Base-by-base conservation (phyloP, 2,888 invertebrate species). In the Calliopum simillimum region DNA sequence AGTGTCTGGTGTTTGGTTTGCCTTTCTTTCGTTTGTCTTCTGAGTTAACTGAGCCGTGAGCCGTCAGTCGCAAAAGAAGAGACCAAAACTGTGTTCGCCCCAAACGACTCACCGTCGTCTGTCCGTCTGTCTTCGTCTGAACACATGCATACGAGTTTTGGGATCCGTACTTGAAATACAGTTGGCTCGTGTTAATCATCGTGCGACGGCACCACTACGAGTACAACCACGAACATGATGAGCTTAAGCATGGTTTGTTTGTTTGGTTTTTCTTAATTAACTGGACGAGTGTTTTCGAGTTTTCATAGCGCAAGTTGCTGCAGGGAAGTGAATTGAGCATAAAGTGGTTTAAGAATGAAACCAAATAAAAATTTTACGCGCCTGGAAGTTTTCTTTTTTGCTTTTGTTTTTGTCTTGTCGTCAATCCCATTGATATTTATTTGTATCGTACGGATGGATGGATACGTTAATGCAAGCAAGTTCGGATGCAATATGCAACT, bases 351-450 rank as follows among this genome's bases (percentile, higher is more conserved):
- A 33, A 51, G 53, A 64, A 64, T 64, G 64, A 33, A 64, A 44
- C 53, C 51, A n/a, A 64, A 53, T 49, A 11, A 53, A 51, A 33
- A 43, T 19, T 51, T 51, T 51, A n/a, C 41, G 51, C 51, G 43
- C 16, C 53, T 64, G 33, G 33, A 33, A 33, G 33, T 33, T 33
- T 33, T 33, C 33, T 33, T 33, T 33, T 8, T 33, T 33, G 8
- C 8, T 33, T 6, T 33, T 33, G 5, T 33, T 33, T 33, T 33
- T 43, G 49, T 63, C 51, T 63, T 51, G 51, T 49, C 51, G 63
- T 51, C 64, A 64, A 53, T 51, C 53, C 33, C 64, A 64, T 64
- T 64, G 64, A 51, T 53, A 43, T 19, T 16, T 19, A 25, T 13
- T 33, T 13, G 25, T 33, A 43, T n/a, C n/a, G n/a, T n/a, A n/a